Evolutionary conservation across 2,888 invertebrate species (phyloP), one percentile per base, ranked within the genome.

Genomic region (Rhaphigaster nebulosa): DNA sequence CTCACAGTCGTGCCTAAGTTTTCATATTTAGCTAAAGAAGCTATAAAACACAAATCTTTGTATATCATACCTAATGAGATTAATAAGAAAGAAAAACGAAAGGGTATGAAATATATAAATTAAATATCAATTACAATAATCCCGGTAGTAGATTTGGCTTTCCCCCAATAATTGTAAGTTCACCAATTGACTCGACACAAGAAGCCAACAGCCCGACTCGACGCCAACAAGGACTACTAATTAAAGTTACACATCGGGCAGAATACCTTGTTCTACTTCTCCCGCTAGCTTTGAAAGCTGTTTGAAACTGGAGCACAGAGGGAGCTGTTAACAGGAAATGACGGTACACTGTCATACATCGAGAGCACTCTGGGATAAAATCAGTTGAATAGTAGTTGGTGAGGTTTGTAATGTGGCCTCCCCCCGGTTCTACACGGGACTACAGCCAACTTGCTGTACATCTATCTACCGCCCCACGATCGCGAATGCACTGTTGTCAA

Each of bases 321-420:
- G 45, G n/a, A 45, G n/a, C 41, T n/a, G 45, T 45, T 45, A 84
- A 84, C 84, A 84, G 84, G 84, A 84, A 84, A 84, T 45, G 84
- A 84, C 45, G 15, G 45, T 41, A n/a, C 45, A 26, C 84, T 45
- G 84, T 45, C 84, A 84, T 84, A 84, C 84, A 84, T 84, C 45
- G 84, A 45, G 45, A n/a, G 84, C 45, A 45, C 45, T 50, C n/a
- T 50, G n/a, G 84, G 84, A 84, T 84, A 84, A 84, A 84, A 84
- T 84, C 84, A 84, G 84, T 84, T 84, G 45, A 84, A 84, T 84
- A 20, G 84, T 84, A 84, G 84, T 84, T 84, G 50, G 84, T 45
- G 84, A 84, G 84, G 84, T 41, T 50, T 84, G 45, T n/a, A 84
- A 45, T 84, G 84, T n/a, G 84, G 45, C 45, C 12, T 38, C 80